A percentile compares a stretch with the other conserved stretches of the same genome.
Evolutionary conservation across 2,113 vertebrate species (phyloP).

Genomic region (Balaeniceps rex): DNA sequence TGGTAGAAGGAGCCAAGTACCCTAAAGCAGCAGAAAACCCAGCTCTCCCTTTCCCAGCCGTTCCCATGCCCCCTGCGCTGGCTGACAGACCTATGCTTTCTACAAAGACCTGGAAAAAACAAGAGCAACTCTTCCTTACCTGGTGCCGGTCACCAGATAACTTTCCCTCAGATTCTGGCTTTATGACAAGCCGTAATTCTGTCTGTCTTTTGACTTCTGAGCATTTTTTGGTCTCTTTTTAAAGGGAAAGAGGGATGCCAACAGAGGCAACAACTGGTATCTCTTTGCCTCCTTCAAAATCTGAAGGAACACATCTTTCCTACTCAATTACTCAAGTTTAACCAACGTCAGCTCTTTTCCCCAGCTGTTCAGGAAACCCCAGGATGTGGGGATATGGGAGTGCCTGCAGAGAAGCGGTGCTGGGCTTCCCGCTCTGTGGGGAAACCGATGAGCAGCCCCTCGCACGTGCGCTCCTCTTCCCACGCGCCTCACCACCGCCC

Average conservation of each 20-base stretch:
- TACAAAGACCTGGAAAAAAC: background rate
- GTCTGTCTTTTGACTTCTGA: background rate
- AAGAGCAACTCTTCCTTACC: background rate
- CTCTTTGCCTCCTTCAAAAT: background rate
- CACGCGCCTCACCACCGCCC: fast-evolving
- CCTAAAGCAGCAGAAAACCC: background rate
- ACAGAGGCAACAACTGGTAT: background rate
- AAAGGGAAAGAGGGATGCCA: background rate
- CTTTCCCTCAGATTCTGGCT: background rate
- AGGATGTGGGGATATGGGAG: background rate
- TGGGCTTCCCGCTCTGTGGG: background rate
- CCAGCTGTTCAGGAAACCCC: background rate
- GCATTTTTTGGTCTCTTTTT: background rate
- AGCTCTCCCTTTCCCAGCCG: background rate
- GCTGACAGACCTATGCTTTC: background rate
- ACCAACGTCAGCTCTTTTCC: background rate
- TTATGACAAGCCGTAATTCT: background rate
- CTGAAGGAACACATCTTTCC: background rate
- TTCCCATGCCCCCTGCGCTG: background rate
- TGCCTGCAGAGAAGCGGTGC: background rate
- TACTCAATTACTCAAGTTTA: background rate
- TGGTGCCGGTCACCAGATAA: background rate
- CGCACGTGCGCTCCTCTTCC: background rate
- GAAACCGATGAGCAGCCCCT: background rate
- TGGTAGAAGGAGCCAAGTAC: background rate